Percentiles rank a stretch among this genome's conserved stretches.
phyloP scores from a whole-genome alignment of 2,888 invertebrate species.

The Helicoverpa assulta region DNA sequence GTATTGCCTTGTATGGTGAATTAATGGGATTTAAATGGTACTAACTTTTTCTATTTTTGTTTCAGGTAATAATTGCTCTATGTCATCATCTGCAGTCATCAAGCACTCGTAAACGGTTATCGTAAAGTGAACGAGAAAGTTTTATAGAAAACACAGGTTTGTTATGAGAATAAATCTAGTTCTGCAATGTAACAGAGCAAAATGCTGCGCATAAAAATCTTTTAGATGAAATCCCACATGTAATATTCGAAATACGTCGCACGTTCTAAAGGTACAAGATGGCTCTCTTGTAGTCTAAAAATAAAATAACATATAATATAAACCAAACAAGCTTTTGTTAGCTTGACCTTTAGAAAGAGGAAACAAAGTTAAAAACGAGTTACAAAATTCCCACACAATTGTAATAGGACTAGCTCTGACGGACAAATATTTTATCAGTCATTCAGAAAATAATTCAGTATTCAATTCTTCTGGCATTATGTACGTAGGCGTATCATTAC shows the following conservation, averaged over 20 bases:
- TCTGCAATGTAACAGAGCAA: background rate
- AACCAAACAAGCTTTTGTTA: constrained; percentile 8
- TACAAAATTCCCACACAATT: background rate
- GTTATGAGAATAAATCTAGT: constrained; percentile 12
- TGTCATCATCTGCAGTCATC: constrained; percentile 7
- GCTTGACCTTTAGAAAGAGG: constrained; percentile 29
- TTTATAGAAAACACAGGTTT: constrained; percentile 15
- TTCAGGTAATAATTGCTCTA: constrained; percentile 63
- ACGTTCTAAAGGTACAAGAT: background rate
- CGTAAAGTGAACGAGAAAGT: constrained; percentile 11
- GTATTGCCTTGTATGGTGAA: constrained; percentile 54
- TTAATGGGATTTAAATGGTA: constrained; percentile 59
- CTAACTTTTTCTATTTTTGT: constrained; percentile 59
- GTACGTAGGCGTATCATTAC: constrained; percentile 51
- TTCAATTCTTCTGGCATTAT: constrained; percentile 24
- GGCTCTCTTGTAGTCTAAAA: background rate
- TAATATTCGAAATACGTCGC: too few species aligned
- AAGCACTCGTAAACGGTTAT: constrained; percentile 9
- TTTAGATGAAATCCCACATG: background rate
- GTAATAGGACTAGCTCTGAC: background rate
- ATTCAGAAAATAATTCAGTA: constrained; percentile 34
- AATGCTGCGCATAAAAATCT: background rate
- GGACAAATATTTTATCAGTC: constrained; percentile 2
- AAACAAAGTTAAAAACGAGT: constrained; percentile 11
- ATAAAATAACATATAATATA: constrained; percentile 2